A percentile compares a stretch with the other conserved stretches of the same genome.
These are phyloP conservation scores for Notospermus geniculatus DNA, from an alignment of 1,140 invertebrate species.

Conservation along the genomic window DNA sequence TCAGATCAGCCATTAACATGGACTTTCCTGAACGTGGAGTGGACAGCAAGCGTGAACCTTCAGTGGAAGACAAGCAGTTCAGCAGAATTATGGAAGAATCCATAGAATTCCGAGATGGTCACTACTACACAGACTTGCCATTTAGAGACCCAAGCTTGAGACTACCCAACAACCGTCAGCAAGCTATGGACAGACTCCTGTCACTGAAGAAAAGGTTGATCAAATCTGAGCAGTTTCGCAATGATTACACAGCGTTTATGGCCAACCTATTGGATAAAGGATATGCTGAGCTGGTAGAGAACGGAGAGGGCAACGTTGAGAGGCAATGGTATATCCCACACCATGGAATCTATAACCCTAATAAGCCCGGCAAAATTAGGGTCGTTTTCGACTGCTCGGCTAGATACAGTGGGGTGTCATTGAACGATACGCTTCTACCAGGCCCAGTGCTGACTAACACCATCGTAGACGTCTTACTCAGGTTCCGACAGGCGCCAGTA, in stretches of 20 bases:
- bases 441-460: constrained; percentile 25
- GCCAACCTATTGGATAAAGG: constrained; percentile 6
- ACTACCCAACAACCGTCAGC: constrained; percentile 16
- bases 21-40: not conserved
- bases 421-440: constrained; percentile 21
- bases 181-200: constrained; percentile 11
- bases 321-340: constrained; percentile 23
- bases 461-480: constrained; percentile 17
- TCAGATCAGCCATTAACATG: not conserved
- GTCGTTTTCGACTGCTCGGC: constrained; percentile 25
- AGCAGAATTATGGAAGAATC: constrained; percentile 1
- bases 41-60: not conserved
- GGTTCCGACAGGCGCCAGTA: constrained; percentile 12
- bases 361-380: constrained; percentile 9
- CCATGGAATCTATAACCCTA: constrained; percentile 13
- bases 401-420: constrained; percentile 7
- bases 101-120: constrained; percentile 7
- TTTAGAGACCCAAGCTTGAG: constrained; percentile 4
- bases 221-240: constrained; percentile 4
- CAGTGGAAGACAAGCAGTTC: constrained; percentile 18
- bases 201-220: constrained; percentile 7
- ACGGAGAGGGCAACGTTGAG: not conserved
- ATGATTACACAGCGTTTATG: constrained; percentile 16
- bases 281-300: constrained; percentile 12
- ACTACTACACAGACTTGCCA: constrained; percentile 16